Percentiles rank a stretch among this genome's conserved stretches.
Conservation (phyloP, 2,888 invertebrate species). For the Macropis europaea region DNA sequence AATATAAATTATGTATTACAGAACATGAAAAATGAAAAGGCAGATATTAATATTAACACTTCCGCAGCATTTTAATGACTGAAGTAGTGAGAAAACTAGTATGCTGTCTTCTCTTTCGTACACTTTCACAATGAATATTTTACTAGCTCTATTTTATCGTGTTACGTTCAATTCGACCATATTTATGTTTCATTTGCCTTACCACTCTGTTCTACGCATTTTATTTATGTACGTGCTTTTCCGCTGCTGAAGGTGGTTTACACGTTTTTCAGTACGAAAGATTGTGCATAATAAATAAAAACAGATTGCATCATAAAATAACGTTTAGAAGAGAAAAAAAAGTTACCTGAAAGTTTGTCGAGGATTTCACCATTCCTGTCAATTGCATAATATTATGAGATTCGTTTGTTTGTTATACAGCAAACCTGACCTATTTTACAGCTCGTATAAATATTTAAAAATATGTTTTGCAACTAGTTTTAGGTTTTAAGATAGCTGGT, state of each 20-base stretch:
- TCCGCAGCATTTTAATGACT: constrained; percentile 18
- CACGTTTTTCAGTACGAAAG: constrained; percentile 25
- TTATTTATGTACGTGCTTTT: constrained; percentile 32
- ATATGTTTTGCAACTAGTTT: neutral
- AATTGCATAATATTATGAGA: neutral
- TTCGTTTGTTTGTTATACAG: neutral
- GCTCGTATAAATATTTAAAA: neutral
- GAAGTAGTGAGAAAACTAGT: neutral
- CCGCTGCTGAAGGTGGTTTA: constrained; percentile 7
- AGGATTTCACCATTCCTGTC: neutral
- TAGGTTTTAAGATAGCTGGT: too few species aligned
- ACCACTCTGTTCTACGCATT: constrained; percentile 7
- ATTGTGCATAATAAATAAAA: constrained; percentile 16
- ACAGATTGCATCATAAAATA: constrained; percentile 20
- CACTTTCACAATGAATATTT: constrained; percentile 11
- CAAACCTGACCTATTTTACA: neutral
- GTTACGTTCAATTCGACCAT: constrained; percentile 25
- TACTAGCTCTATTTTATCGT: constrained; percentile 31
- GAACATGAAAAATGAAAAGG: neutral
- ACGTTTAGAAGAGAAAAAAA: constrained; percentile 2
- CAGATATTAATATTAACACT: neutral
- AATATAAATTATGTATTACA: neutral
- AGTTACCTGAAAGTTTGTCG: constrained; percentile 5
- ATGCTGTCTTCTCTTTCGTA: neutral
- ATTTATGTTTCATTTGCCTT: constrained; percentile 12